Evolutionary conservation across 1,140 invertebrate genomes (phyloP).

Genomic region (Conus betulinus): DNA sequence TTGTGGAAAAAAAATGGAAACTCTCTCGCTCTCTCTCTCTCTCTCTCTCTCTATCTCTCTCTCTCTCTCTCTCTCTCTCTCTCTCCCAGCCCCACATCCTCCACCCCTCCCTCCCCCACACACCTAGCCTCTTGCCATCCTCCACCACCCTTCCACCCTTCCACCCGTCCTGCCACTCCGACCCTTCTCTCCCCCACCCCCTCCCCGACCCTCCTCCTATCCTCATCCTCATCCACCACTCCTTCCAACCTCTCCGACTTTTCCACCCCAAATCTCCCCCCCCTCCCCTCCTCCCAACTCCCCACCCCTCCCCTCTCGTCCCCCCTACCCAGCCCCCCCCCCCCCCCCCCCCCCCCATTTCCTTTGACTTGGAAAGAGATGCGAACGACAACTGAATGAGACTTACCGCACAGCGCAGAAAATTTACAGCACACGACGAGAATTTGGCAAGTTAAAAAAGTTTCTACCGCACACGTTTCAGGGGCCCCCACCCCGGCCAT

Average conservation of each 20-base stretch:
- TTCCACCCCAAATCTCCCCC: not conserved
- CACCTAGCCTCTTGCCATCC: not conserved
- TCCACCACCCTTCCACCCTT: not conserved
- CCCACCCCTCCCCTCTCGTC: not conserved
- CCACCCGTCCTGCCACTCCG: not conserved
- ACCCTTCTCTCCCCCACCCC: not conserved
- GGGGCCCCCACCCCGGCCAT: not conserved
- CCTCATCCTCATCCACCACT: not conserved
- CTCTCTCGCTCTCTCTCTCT: not conserved
- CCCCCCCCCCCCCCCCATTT: not conserved
- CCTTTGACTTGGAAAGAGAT: not conserved
- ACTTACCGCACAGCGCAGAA: not conserved
- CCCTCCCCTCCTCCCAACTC: not conserved
- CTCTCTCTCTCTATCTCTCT: not conserved
- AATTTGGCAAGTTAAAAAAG: not conserved
- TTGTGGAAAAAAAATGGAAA: no score
- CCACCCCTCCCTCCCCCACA: not conserved
- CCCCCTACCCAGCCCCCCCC: not conserved
- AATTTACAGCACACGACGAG: not conserved
- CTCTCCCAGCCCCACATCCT: not conserved
- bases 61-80: not conserved
- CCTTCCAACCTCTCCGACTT: not conserved
- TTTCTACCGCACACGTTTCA: not conserved
- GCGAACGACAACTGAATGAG: slow-evolving; percentile 10
- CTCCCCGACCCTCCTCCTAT: not conserved